A percentile compares a stretch with the other conserved stretches of the same genome.
phyloP scores from a whole-genome alignment of 2,888 invertebrate species.

The Melipona bicolor region DNA sequence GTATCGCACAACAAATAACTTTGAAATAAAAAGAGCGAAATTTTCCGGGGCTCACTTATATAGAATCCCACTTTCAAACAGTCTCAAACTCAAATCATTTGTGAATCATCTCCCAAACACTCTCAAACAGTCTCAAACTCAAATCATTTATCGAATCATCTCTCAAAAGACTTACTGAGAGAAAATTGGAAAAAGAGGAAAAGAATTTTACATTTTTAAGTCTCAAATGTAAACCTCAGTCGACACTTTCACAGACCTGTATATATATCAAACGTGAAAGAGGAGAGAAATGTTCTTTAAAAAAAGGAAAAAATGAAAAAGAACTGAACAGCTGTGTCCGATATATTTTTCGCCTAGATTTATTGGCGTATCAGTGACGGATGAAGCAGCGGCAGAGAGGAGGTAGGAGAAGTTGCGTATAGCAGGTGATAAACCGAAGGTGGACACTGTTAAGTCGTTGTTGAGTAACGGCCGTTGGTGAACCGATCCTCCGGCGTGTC shows the following conservation, averaged over 20 bases:
- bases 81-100: no score
- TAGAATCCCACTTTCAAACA: no score
- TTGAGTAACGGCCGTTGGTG: conserved; percentile 54
- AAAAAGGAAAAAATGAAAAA: neutral
- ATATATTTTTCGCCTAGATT: conserved; percentile 34
- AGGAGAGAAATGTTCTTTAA: neutral
- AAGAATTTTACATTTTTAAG: no score
- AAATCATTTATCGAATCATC: no score
- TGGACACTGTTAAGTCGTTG: conserved; percentile 62
- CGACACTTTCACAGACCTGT: neutral
- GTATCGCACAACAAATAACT: no score
- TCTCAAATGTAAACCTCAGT: neutral
- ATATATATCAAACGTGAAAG: neutral
- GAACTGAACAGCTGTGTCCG: neutral
- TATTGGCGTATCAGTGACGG: conserved; percentile 54
- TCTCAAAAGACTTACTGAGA: no score
- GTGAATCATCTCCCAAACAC: no score
- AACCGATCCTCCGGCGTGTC: conserved; percentile 43
- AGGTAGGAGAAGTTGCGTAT: conserved; percentile 42
- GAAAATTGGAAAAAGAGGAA: no score
- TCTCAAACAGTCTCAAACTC: no score
- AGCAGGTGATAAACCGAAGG: conserved; percentile 56
- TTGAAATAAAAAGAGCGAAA: no score
- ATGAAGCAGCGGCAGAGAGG: conserved; percentile 40
- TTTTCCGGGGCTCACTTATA: no score